Conservation (phyloP, 2,113 vertebrate genomes). For the Heliornis fulica region DNA sequence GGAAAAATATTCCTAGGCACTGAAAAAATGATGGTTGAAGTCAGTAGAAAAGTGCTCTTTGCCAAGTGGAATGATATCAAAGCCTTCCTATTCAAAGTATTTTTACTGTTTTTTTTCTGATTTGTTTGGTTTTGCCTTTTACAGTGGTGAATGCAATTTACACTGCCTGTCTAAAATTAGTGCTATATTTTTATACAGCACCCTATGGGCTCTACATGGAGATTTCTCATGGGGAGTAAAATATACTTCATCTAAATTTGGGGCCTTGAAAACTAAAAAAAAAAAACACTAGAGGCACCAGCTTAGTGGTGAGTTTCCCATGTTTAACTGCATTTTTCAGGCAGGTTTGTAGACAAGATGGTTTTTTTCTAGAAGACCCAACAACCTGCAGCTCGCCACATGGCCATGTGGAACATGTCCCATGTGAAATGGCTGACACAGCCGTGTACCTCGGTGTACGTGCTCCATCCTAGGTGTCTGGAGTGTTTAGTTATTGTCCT, state of each 20-base stretch:
- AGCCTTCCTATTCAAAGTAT: neutral
- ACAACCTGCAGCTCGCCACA: neutral
- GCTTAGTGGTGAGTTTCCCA: neutral
- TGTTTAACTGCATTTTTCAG: neutral
- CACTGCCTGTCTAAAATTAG: neutral
- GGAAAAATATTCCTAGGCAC: neutral
- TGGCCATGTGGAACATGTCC: rapidly evolving
- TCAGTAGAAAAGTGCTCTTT: neutral
- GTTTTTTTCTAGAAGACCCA: neutral
- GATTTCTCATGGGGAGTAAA: neutral
- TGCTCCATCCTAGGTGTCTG: neutral
- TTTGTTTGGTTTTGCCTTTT: conserved; percentile 7
- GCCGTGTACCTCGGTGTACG: neutral
- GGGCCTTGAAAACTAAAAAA: neutral
- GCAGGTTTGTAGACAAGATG: neutral
- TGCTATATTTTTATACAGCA: neutral
- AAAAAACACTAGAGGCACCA: neutral
- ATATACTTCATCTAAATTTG: neutral
- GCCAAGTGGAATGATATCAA: neutral
- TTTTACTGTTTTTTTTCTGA: neutral
- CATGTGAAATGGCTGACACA: rapidly evolving
- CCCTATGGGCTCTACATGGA: neutral
- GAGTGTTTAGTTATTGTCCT: neutral
- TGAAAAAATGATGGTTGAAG: neutral
- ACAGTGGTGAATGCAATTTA: neutral